Evolutionary conservation across 2,888 invertebrate genomes (phyloP).

Genomic region (Papilio demoleus): DNA sequence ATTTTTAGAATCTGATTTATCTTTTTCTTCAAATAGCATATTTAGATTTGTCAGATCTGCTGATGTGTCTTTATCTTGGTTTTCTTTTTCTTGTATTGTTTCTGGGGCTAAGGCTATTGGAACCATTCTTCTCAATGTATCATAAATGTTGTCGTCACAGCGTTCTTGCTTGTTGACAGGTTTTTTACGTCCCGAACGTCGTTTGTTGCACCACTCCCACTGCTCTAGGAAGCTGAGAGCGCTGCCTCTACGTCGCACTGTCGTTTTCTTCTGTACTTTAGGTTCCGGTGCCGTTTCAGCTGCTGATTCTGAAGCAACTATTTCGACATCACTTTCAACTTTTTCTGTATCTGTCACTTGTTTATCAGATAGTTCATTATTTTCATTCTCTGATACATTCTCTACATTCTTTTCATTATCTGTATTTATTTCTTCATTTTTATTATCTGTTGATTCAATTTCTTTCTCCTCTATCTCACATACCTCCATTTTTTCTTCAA

Average conservation of each 20-base stretch:
- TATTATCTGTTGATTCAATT: slow-evolving; percentile 57
- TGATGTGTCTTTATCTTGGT: slow-evolving; percentile 80
- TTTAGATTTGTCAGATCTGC: slow-evolving; percentile 86
- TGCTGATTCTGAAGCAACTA: slow-evolving; percentile 52
- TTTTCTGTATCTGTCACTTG: slow-evolving; percentile 65
- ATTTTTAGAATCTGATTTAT: slow-evolving; percentile 50
- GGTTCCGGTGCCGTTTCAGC: slow-evolving; percentile 58
- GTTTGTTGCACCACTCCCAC: slow-evolving; percentile 90
- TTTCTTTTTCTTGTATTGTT: slow-evolving; percentile 67
- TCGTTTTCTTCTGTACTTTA: slow-evolving; percentile 77
- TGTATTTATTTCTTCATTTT: slow-evolving; percentile 51
- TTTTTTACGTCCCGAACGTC: slow-evolving; percentile 80
- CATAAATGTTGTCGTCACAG: slow-evolving; percentile 86
- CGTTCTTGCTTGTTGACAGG: slow-evolving; percentile 82
- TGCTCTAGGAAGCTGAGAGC: slow-evolving; percentile 88
- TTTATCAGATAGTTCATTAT: slow-evolving; percentile 74
- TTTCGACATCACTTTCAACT: slow-evolving; percentile 57
- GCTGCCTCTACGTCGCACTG: slow-evolving; percentile 87
- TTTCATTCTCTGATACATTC: slow-evolving; percentile 66
- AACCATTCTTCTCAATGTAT: slow-evolving; percentile 86
- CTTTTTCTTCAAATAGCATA: slow-evolving; percentile 83
- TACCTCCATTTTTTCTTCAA: slow-evolving; percentile 59
- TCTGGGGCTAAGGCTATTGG: slow-evolving; percentile 83
- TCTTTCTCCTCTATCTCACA: slow-evolving; percentile 35
- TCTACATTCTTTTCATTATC: slow-evolving; percentile 64